phyloP scores from a whole-genome alignment of 2,888 invertebrate species.

The Drosophila niveifrons region DNA sequence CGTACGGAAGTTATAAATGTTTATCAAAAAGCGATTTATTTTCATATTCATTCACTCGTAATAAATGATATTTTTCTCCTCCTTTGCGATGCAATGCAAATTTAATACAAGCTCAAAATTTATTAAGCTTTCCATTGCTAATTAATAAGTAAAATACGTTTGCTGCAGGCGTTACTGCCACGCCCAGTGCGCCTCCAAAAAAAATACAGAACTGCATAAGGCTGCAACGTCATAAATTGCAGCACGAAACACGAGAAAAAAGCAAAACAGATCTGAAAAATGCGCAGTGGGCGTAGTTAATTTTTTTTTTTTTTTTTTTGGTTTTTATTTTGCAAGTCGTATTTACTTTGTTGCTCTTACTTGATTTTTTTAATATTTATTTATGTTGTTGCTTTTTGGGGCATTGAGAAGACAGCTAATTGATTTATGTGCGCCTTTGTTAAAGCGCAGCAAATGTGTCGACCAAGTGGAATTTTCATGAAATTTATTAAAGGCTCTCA shows the following conservation, averaged over 20 bases:
- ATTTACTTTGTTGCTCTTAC: constrained; percentile 73
- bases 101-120: constrained; percentile 63
- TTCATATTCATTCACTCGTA: constrained; percentile 14
- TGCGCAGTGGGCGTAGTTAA: constrained; percentile 73
- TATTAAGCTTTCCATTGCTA: constrained; percentile 69
- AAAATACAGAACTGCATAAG: constrained; percentile 18
- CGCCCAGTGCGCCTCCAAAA: constrained; percentile 52
- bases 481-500: constrained; percentile 56
- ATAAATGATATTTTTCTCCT: constrained; percentile 45
- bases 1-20: constrained; percentile 72
- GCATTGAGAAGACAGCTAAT: constrained; percentile 66
- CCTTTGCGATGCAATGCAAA: constrained; percentile 57
- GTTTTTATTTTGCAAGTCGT: constrained; percentile 65
- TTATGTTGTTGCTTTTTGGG: constrained; percentile 35
- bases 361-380: constrained; percentile 27
- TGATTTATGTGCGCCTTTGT: constrained; percentile 79
- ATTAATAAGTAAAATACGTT: constrained; percentile 74
- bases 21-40: constrained; percentile 70
- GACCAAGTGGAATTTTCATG: constrained; percentile 65
- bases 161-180: constrained; percentile 55
- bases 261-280: constrained; percentile 52
- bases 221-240: constrained; percentile 74
- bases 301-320: constrained; percentile 68
- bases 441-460: constrained; percentile 73
- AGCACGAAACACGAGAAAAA: constrained; percentile 22